A percentile compares a stretch with the other conserved stretches of the same genome.
Evolutionary conservation across 2,888 invertebrate genomes (phyloP).

Genomic region (Ormyrus labotus): DNA sequence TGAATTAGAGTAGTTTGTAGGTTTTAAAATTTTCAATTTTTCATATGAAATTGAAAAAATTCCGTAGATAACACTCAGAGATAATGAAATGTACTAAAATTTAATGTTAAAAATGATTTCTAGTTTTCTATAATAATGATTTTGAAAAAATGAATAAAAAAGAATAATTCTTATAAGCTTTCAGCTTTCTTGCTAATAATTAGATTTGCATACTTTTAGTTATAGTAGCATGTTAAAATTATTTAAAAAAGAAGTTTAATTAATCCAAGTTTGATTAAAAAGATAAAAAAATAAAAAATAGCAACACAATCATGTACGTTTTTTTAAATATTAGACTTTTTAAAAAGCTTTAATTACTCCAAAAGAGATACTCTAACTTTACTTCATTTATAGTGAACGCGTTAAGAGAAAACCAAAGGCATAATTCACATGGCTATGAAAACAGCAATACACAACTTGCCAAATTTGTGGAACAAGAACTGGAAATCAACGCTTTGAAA

Average conservation of each 20-base stretch:
- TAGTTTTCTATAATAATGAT: background rate
- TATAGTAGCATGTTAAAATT: constrained; percentile 30
- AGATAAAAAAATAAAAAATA: constrained; percentile 25
- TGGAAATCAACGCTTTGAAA: constrained; percentile 76
- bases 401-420: constrained; percentile 57
- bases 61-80: background rate
- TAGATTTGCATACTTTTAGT: background rate
- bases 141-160: no score
- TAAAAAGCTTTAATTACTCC: background rate
- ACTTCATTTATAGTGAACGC: constrained; percentile 62
- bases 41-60: constrained; percentile 9
- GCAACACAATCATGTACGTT: constrained; percentile 1
- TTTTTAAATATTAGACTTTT: constrained; percentile 29
- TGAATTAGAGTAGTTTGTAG: constrained; percentile 36
- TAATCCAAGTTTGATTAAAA: background rate
- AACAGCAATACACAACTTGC: constrained; percentile 56
- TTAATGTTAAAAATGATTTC: background rate
- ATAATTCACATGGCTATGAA: constrained; percentile 52
- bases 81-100: background rate
- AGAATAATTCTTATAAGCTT: no score
- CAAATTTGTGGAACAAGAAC: constrained; percentile 74
- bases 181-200: no score
- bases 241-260: background rate
- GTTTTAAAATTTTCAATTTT: constrained; percentile 14
- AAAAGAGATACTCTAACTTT: background rate